Base-by-base conservation (phyloP, 1,140 invertebrate genomes). In the Cydia pomonella region DNA sequence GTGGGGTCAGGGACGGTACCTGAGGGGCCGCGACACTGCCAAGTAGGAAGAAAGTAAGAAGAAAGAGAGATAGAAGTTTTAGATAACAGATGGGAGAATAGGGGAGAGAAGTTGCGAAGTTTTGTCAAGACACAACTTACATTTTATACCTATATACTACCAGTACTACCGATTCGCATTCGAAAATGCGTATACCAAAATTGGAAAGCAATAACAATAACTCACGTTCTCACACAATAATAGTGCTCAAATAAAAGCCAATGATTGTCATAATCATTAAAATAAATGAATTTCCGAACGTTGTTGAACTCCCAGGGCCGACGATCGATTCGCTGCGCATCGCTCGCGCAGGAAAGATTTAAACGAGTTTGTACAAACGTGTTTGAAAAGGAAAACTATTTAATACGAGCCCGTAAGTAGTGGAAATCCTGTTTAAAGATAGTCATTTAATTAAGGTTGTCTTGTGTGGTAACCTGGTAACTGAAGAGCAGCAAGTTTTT, bases 291-390 rank as follows among this genome's bases (percentile, higher is more conserved):
- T 59, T 76, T 62, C 29, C 62, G 64, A 59, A 72, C 33, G 44
- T 73, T 75, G 87, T 87, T 92, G 87, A 92, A 90, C 86, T 90
- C 87, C 86, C 83, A 89, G 90, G 87, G 88, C 85, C 86, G 82
- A 82, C 82, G 90, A 79, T 87, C 88, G 88, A 92, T 92, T 92
- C 66, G 88, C 78, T 79, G 84, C 85, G 88, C 81, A 81, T 78
- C 64, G 63, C 12, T 38, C 74, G 62, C 81, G 76, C 79, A 76
- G 77, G 76, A 75, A 80, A 53, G 5, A 82, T 80, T 79, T 73
- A 84, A 83, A 85, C 86, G 81, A 76, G 80, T 85, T 83, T 82
- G 76, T 83, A 75, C 76, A 72, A 77, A 72, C 77, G 74, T 77
- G 76, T 78, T 74, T 41, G 62, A 25, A 74, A 81, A 73, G 50